These are phyloP conservation scores for Aphaenogaster rudis DNA, from an alignment of 1,140 invertebrate genomes.

Conservation along the genomic window DNA sequence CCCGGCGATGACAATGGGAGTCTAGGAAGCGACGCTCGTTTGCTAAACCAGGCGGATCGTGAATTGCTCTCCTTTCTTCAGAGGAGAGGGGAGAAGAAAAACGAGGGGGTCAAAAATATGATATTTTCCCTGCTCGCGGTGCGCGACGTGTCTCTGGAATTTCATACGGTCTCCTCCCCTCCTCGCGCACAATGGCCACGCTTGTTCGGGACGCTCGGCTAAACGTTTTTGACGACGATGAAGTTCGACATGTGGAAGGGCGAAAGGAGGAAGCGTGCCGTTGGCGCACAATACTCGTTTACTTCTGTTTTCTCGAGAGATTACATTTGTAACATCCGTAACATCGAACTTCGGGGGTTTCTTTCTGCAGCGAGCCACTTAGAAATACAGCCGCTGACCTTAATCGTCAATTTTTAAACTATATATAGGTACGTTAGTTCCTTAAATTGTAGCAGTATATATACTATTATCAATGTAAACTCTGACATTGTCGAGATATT, in stretches of 20 bases:
- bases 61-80: constrained; percentile 4
- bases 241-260: constrained; percentile 58
- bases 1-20: constrained; percentile 68
- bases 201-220: constrained; percentile 22
- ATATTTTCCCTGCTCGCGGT: constrained; percentile 73
- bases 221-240: constrained; percentile 65
- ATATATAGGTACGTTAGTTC: background rate
- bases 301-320: constrained; percentile 49
- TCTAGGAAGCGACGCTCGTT: constrained; percentile 55
- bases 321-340: constrained; percentile 37
- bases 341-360: background rate
- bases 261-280: constrained; percentile 18
- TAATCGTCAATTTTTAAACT: background rate
- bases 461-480: background rate
- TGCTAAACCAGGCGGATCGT: constrained; percentile 64
- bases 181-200: constrained; percentile 56
- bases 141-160: constrained; percentile 74
- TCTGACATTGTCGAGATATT: background rate
- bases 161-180: constrained; percentile 48
- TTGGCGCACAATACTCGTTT: constrained; percentile 43
- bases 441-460: background rate
- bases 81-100: background rate
- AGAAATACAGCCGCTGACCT: background rate
- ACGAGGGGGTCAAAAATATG: constrained; percentile 70
- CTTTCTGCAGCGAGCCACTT: background rate